Percentiles rank a stretch among this genome's conserved stretches.
These are phyloP conservation scores for Ceuthmochares aereus DNA, from an alignment of 2,113 vertebrate species.

Conservation along the genomic window DNA sequence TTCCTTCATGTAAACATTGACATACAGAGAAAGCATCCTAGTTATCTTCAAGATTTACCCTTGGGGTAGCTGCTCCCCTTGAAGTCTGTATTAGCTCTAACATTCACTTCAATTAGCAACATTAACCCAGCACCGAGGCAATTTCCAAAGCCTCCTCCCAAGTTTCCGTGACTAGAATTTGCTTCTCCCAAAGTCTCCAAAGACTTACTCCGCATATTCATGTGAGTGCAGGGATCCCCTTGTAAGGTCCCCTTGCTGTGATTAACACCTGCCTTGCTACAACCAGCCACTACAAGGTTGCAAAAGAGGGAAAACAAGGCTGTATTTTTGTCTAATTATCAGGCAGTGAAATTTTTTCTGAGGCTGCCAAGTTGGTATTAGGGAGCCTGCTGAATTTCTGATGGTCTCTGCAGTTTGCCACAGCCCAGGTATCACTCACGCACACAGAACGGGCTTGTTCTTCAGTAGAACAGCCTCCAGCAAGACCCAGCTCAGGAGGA, in stretches of 20 bases:
- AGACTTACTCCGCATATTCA: not conserved
- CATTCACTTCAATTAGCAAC: not conserved
- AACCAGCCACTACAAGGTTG: not conserved
- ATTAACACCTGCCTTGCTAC: not conserved
- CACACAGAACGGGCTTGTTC: not conserved
- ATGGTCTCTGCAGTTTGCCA: not conserved
- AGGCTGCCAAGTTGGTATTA: not conserved
- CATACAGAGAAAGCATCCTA: not conserved
- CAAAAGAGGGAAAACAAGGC: not conserved
- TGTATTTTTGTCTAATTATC: not conserved
- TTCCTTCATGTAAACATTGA: slow-evolving; percentile 1
- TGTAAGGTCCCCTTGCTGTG: not conserved
- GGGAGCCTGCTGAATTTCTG: not conserved
- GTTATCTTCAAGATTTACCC: slow-evolving; percentile 18
- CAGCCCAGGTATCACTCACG: not conserved
- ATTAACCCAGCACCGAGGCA: not conserved
- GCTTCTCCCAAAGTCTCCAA: not conserved
- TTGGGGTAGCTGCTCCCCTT: not conserved
- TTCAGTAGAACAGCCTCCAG: not conserved
- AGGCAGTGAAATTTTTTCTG: not conserved
- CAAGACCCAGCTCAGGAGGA: not conserved
- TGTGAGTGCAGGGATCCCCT: not conserved
- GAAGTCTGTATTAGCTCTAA: not conserved
- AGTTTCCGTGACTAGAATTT: not conserved
- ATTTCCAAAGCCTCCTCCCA: slow-evolving; percentile 23